Base-by-base conservation (phyloP, 2,797 vertebrate species). In the Pseudochirops cupreus region DNA sequence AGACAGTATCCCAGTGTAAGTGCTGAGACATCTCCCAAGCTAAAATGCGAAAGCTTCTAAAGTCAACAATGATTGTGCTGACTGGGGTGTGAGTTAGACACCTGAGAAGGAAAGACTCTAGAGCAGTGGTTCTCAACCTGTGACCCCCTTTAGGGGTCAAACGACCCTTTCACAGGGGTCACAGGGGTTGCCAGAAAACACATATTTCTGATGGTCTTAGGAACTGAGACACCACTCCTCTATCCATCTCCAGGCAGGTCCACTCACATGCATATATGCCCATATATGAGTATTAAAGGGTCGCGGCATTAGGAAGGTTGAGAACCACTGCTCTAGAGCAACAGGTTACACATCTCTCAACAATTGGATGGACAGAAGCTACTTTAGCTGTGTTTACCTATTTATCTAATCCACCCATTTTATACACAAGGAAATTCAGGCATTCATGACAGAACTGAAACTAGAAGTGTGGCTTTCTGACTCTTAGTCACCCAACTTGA, bases 11-110 rank as follows among this genome's bases (percentile, higher is more conserved):
- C 67, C 67, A 39, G n/a, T 74, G 67, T 74, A 82, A 82, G 18
- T 82, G n/a, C 67, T 82, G n/a, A 82, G 67, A 82, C 67, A 82
- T 46, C 67, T 46, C n/a, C 67, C 67, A 82, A 82, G 67, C n/a
- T 82, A 82, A 74, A 82, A 46, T 82, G n/a, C n/a, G 21, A 82
- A 82, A 82, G 18, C n/a, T 39, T 82, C 67, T 82, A 39, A 82
- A 82, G n/a, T 82, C n/a, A 46, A 46, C n/a, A 82, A 7, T 39
- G 67, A 82, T 39, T 82, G n/a, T 24, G n/a, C 67, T 46, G 67
- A 82, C n/a, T 82, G 67, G n/a, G n/a, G 18, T 82, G 67, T 82
- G 39, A 74, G 31, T 67, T 31, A 67, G 67, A 82, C 67, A 82
- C 6, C n/a, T 82, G 18, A 82, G n/a, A 82, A 82, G 67, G 18